Conservation (phyloP, 2,888 invertebrate species). For the Leucania comma region DNA sequence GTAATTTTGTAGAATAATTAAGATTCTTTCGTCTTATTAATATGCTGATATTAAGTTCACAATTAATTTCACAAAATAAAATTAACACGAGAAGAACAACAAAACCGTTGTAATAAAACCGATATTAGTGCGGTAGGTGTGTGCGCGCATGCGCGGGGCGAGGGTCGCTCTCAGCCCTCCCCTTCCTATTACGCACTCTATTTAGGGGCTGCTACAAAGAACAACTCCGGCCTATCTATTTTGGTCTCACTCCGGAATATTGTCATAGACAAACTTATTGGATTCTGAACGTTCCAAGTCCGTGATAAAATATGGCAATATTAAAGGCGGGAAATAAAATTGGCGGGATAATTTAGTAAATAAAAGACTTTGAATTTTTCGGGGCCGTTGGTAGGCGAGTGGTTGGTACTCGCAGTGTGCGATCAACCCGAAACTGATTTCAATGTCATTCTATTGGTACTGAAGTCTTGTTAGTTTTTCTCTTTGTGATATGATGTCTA, state of each 20-base stretch:
- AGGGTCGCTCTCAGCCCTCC: conserved; percentile 82
- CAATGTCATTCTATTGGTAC: not conserved
- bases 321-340: conserved; percentile 64
- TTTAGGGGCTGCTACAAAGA: conserved; percentile 90
- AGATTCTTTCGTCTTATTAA: conserved; percentile 31
- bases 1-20: conserved; percentile 18
- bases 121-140: conserved; percentile 78
- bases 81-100: conserved; percentile 80
- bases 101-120: conserved; percentile 87
- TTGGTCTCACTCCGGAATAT: conserved; percentile 87
- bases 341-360: conserved; percentile 63
- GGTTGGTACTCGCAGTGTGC: not conserved
- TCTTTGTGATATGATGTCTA: not conserved
- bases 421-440: conserved; percentile 3
- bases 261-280: conserved; percentile 86
- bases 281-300: conserved; percentile 75
- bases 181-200: conserved; percentile 90
- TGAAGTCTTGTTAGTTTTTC: not conserved
- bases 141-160: conserved; percentile 83
- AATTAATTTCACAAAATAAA: conserved; percentile 67
- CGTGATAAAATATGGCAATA: conserved; percentile 67
- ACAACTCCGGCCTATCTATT: conserved; percentile 88
- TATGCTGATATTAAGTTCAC: conserved; percentile 42
- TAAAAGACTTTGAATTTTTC: conserved; percentile 42
- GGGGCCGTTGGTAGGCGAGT: conserved; percentile 5